Evolutionary conservation across 2,888 invertebrate species (phyloP), one percentile per base, ranked within the genome.

Genomic region (Prenolepis imparis): DNA sequence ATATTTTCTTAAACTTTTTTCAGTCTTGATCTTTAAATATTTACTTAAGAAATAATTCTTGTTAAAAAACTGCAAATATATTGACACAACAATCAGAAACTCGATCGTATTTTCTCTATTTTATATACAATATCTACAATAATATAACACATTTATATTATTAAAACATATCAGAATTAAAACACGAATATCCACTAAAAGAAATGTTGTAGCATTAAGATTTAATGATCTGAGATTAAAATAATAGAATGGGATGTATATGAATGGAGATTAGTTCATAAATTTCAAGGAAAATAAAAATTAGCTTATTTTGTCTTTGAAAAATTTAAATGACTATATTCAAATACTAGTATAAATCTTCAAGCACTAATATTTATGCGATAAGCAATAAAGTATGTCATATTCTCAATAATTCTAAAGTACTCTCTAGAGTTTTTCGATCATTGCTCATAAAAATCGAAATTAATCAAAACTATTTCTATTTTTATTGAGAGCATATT

Each of bases 21-120:
- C 21, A 64, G 21, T 64, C 63, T 64, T 39, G n/a, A 39, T 64
- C 39, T 64, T 36, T 39, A 64, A 5, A 64, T 36, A 15, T 24
- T 8, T 8, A 66, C 36, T 5, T 4, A 12, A 9, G 41, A 24
- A 64, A 21, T 21, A 12, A 15, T n/a, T 4, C 36, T 66, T 1
- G 4, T 36, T 9, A 3, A 11, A 64, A 64, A 12, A 39, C 1
- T 64, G 21, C n/a, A 63, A 63, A 64, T 39, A 39, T n/a, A 39
- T 39, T 36, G 32, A 63, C 36, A 66, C 1, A 21, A 41, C 11
- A 24, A 67, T 15, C 15, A 68, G 9, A 67, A 70, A 55, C 15
- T 52, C 18, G 18, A n/a, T 32, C 2, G 1, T 44, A 18, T 18
- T 5, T 48, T 48, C 24, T 67, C 24, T 36, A 15, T n/a, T n/a